Base-by-base conservation (phyloP, 2,797 vertebrate genomes). In the Spinibarbus caldwelli region DNA sequence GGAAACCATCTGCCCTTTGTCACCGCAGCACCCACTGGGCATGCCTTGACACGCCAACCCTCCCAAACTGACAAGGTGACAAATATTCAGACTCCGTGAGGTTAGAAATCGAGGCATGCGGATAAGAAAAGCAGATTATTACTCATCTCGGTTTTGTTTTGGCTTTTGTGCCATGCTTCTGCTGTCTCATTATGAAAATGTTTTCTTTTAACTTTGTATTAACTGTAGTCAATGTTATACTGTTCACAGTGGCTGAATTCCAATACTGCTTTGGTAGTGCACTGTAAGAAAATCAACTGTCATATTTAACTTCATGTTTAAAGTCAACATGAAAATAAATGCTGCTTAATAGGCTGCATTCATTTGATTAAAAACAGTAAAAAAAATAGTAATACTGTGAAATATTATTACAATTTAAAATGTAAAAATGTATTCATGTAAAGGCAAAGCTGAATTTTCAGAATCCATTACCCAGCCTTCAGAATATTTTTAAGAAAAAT, bases 1-100 rank as follows among this genome's bases (percentile, higher is more conserved):
- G 95, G 94, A 94, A 95, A 94, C 95, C 92, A 94, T 94, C 94
- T 94, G 94, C 92, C 93, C 92, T 94, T 88, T 93, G 93, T 94
- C 91, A 92, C 93, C 91, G 92, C 85, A 6, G 90, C 90, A 88
- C 89, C 84, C 88, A 91, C 92, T 92, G 91, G 93, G 92, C 93
- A 94, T 93, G 94, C 93, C 92, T 92, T 90, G 92, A 95, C 93
- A 94, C 91, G 68, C 92, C 91, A 90, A 79, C 72, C 43, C 73
- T 75, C 75, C 26, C 70, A 72, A 86, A 86, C 92, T 91, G 92
- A 92, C 93, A 93, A 94, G 93, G 93, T 93, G 92, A 96, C 93
- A 93, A 93, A 94, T 92, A 90, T 89, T 91, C 86, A 68, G 73
- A 86, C 89, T 75, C 85, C 1, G 15, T 81, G 67, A 89, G 86